phyloP scores from a whole-genome alignment of 23 tunicate genomes.

The Botrylloides violaceus region DNA sequence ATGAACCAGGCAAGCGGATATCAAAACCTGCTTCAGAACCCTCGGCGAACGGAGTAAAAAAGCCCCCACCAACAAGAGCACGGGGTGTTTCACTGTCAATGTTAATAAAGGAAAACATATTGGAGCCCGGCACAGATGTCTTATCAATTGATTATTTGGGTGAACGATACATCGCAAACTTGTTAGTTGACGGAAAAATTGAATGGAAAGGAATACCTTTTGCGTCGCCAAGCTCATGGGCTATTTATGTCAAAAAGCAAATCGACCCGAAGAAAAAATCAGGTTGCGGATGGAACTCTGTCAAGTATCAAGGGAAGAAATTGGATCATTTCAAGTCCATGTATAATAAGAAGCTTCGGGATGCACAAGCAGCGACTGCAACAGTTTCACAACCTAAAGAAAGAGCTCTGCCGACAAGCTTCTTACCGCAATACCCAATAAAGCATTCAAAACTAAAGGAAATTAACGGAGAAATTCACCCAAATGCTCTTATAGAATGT shows the following conservation, averaged over 20 bases:
- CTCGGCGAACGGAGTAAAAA: neutral
- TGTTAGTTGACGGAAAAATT: conserved; percentile 67
- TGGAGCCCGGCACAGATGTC: conserved; percentile 79
- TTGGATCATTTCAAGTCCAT: conserved; percentile 57
- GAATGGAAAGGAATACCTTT: conserved; percentile 54
- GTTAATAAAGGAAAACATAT: conserved; percentile 50
- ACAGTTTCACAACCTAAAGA: neutral
- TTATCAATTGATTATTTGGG: conserved; percentile 87
- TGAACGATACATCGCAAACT: conserved; percentile 56
- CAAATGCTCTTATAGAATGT: conserved; percentile 48
- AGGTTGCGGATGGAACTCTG: conserved; percentile 98
- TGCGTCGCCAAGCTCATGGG: conserved; percentile 96
- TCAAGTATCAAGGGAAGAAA: conserved; percentile 86
- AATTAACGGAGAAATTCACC: conserved; percentile 27
- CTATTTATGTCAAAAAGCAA: conserved; percentile 77
- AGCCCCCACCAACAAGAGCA: conserved; percentile 9
- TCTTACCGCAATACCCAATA: conserved; percentile 13
- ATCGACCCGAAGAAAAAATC: conserved; percentile 87
- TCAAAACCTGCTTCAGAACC: neutral
- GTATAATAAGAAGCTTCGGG: conserved; percentile 22
- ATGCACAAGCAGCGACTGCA: conserved; percentile 25
- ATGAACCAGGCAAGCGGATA: neutral
- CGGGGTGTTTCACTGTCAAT: conserved; percentile 58
- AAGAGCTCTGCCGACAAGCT: neutral
- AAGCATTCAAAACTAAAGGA: conserved; percentile 31